Evolutionary conservation across 2,888 invertebrate genomes (phyloP).

Genomic region (Ophraella communa): DNA sequence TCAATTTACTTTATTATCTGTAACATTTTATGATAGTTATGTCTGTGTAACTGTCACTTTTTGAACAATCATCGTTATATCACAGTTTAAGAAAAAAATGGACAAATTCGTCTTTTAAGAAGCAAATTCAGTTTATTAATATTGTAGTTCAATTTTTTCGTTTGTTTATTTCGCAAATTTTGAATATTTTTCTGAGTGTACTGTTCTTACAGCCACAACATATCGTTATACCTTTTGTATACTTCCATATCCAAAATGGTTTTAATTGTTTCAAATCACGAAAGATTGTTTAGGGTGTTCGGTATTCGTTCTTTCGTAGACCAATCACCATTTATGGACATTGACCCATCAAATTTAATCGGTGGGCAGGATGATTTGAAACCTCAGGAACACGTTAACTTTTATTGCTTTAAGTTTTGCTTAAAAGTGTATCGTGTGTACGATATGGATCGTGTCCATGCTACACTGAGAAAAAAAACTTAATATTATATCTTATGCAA

Average conservation of each 20-base stretch:
- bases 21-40: too few relatives aligned
- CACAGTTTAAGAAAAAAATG: too few relatives aligned
- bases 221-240: neutral
- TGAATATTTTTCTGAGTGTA: neutral
- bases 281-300: neutral
- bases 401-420: neutral
- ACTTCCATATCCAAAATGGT: neutral
- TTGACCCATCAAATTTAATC: slow-evolving; percentile 5
- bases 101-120: too few relatives aligned
- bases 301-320: neutral
- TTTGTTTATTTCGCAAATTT: neutral
- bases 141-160: too few relatives aligned
- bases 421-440: neutral
- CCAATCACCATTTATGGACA: slow-evolving; percentile 6
- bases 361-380: slow-evolving; percentile 1
- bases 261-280: slow-evolving; percentile 4
- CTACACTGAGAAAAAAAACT: neutral
- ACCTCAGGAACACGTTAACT: neutral
- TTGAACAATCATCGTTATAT: too few relatives aligned
- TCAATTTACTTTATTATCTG: too few relatives aligned
- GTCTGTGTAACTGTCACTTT: too few relatives aligned
- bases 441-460: slow-evolving; percentile 4
- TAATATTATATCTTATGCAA: too few relatives aligned
- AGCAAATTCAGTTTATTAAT: too few relatives aligned
- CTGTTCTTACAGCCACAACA: neutral